Conservation (phyloP, 23 tunicate species). For the Halocynthia aurantium region DNA sequence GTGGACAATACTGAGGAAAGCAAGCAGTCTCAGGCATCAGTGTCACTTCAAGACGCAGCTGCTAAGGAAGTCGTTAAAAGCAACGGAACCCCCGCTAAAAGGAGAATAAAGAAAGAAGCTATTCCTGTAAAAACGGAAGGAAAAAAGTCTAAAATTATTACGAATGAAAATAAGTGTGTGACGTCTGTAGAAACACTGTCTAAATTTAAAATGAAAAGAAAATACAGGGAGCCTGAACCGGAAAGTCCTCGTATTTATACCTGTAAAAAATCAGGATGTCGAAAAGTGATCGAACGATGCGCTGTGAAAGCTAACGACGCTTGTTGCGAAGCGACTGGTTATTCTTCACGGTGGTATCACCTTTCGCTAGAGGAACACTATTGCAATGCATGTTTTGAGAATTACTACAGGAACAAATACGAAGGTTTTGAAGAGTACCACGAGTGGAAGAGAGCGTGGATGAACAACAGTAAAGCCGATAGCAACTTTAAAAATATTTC, state of each 20-base stretch:
- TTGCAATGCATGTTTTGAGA: conserved; percentile 83
- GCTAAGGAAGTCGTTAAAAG: no score
- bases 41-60: neutral
- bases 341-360: conserved; percentile 82
- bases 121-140: neutral
- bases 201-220: neutral
- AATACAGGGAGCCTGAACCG: neutral
- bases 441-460: conserved; percentile 83
- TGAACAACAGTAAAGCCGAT: conserved; percentile 78
- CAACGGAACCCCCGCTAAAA: no score
- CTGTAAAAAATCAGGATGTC: conserved; percentile 72
- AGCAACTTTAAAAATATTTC: conserved; percentile 38
- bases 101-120: neutral
- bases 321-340: conserved; percentile 72
- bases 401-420: conserved; percentile 57
- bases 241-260: conserved; percentile 8
- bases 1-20: no score
- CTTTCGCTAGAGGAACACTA: conserved; percentile 77
- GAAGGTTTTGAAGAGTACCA: conserved; percentile 58
- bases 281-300: conserved; percentile 41
- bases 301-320: conserved; percentile 54
- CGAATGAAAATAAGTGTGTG: neutral
- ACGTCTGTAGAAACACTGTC: neutral
- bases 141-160: no score
- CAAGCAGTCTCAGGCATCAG: neutral